These are phyloP conservation scores for Cynoglossus semilaevis DNA, from an alignment of 2,113 vertebrate genomes.

Conservation along the genomic window DNA sequence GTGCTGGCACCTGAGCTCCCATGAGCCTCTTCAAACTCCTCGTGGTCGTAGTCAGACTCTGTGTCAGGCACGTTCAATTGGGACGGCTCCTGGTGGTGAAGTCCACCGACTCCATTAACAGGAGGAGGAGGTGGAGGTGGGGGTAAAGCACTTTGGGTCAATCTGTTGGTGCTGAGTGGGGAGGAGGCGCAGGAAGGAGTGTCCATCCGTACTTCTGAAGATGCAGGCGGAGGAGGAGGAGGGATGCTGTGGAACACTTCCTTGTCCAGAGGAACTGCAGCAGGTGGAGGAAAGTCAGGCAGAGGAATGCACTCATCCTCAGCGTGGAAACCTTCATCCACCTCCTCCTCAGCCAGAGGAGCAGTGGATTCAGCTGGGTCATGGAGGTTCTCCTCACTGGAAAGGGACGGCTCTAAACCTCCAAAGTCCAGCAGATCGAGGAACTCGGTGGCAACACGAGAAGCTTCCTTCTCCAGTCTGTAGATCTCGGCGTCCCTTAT, in stretches of 20 bases:
- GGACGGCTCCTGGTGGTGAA: constrained; percentile 52
- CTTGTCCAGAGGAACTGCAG: constrained; percentile 60
- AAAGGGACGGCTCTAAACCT: constrained; percentile 79
- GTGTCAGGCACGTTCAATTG: constrained; percentile 73
- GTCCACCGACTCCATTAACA: constrained; percentile 50
- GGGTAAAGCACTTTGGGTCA: constrained; percentile 17
- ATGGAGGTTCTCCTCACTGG: constrained; percentile 83
- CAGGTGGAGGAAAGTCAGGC: constrained; percentile 68
- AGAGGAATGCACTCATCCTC: constrained; percentile 78
- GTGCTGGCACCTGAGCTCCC: constrained; percentile 75
- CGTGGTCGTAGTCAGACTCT: constrained; percentile 88
- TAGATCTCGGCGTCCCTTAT: constrained; percentile 85
- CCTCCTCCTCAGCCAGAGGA: constrained; percentile 83
- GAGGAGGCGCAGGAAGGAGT: constrained; percentile 32
- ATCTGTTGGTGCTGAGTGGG: constrained; percentile 29
- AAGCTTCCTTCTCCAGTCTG: constrained; percentile 86
- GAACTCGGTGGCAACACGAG: constrained; percentile 87
- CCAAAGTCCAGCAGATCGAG: constrained; percentile 89
- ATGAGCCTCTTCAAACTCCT: constrained; percentile 83
- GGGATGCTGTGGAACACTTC: constrained; percentile 71
- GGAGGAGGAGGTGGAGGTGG: constrained; percentile 25
- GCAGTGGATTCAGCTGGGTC: constrained; percentile 77
- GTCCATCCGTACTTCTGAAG: constrained; percentile 57
- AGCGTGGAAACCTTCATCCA: constrained; percentile 84
- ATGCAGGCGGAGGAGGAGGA: constrained; percentile 73